A percentile compares a stretch with the other conserved stretches of the same genome.
These are phyloP conservation scores for Stenurella melanura DNA, from an alignment of 2,888 invertebrate genomes.

Conservation along the genomic window DNA sequence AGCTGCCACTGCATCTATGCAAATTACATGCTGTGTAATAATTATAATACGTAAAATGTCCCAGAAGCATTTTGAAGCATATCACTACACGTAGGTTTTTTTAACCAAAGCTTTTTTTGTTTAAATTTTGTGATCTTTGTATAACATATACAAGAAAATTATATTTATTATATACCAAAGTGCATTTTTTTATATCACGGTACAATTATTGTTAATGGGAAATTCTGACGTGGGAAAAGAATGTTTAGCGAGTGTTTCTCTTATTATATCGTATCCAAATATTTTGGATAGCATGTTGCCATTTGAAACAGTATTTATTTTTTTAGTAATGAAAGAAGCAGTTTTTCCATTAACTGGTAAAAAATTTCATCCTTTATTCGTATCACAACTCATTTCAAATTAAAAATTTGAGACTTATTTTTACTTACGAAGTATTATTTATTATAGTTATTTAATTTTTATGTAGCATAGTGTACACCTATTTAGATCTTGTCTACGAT, in stretches of 20 bases:
- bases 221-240: conserved; percentile 4
- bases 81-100: conserved; percentile 36
- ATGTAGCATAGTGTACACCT: conserved; percentile 40
- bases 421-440: conserved; percentile 50
- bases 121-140: conserved; percentile 36
- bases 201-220: conserved; percentile 15
- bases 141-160: conserved; percentile 29
- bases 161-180: conserved; percentile 36
- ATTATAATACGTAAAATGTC: conserved; percentile 10
- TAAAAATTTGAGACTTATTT: conserved; percentile 42
- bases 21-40: conserved; percentile 24
- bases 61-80: conserved; percentile 30
- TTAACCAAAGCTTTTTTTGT: conserved; percentile 33
- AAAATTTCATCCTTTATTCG: neutral
- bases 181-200: conserved; percentile 36
- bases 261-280: conserved; percentile 8
- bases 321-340: conserved; percentile 17
- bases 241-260: neutral
- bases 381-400: conserved; percentile 24
- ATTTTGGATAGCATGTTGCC: conserved; percentile 30
- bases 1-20: no score
- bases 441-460: conserved; percentile 49
- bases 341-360: conserved; percentile 5
- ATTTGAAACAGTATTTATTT: conserved; percentile 25
- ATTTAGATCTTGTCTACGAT: conserved; percentile 46